Evolutionary conservation across 2,113 vertebrate genomes (phyloP).

Genomic region (Perca schrenkii): DNA sequence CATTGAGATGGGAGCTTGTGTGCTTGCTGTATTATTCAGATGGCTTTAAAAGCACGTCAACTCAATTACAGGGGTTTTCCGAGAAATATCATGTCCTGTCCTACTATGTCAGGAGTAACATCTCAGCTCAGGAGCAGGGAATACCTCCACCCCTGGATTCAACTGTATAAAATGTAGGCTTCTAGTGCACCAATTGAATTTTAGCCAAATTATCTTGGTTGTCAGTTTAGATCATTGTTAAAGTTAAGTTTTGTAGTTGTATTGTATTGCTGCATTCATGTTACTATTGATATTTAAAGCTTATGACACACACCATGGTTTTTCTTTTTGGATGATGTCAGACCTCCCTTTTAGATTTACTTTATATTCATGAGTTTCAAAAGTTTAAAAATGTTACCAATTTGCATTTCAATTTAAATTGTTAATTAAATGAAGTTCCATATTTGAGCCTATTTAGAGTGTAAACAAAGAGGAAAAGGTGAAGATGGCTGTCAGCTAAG

Average conservation of each 20-base stretch:
- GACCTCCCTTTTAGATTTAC: background rate
- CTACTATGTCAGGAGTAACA: conserved; percentile 56
- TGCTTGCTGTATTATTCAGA: conserved; percentile 78
- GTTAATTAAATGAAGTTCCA: background rate
- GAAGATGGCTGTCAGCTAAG: too few species aligned
- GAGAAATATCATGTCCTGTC: conserved; percentile 71
- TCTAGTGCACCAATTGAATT: background rate
- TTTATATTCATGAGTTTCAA: conserved; percentile 1
- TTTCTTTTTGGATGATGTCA: conserved; percentile 11
- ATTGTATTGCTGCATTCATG: conserved; percentile 18
- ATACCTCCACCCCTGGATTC: conserved; percentile 15
- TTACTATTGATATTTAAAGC: conserved; percentile 27
- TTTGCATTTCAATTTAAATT: background rate
- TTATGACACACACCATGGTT: background rate
- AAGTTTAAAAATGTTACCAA: background rate
- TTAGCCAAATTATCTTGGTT: background rate
- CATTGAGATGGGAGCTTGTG: conserved; percentile 52
- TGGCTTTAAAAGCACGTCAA: conserved; percentile 81
- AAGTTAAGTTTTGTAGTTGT: conserved; percentile 3
- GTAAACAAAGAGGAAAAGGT: too few species aligned
- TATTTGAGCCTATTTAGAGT: background rate
- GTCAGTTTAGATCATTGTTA: conserved; percentile 37
- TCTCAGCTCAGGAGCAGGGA: conserved; percentile 23
- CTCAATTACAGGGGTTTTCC: conserved; percentile 72
- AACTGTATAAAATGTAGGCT: background rate